phyloP scores from a whole-genome alignment of 2,888 invertebrate species.

The Sinopyrophorus schimmeli region DNA sequence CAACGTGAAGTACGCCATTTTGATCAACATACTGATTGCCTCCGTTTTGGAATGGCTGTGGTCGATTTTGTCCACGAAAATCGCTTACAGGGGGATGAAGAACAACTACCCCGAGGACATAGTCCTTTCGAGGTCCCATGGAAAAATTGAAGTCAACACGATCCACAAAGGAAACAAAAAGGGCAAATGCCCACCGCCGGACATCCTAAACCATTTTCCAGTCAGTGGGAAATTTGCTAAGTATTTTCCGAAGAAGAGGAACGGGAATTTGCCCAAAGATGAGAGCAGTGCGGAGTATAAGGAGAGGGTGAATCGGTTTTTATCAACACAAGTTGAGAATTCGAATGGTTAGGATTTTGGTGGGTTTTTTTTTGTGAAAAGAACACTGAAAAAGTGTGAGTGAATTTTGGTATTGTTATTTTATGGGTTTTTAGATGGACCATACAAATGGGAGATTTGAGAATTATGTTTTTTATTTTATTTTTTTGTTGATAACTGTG shows the following conservation, averaged over 20 bases:
- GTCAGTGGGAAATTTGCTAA: slow-evolving; percentile 59
- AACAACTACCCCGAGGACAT: slow-evolving; percentile 63
- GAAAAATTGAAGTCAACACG: slow-evolving; percentile 60
- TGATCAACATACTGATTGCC: slow-evolving; percentile 64
- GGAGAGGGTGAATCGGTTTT: slow-evolving; percentile 55
- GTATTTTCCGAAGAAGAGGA: slow-evolving; percentile 54
- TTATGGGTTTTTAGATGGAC: too few species aligned
- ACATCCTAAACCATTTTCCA: slow-evolving; percentile 61
- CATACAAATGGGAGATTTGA: too few species aligned
- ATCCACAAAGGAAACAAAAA: slow-evolving; percentile 62
- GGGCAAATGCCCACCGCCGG: slow-evolving; percentile 58
- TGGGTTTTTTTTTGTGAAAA: too few species aligned
- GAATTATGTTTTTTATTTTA: too few species aligned
- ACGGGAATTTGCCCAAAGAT: slow-evolving; percentile 48
- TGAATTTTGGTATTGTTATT: too few species aligned
- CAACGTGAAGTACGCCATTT: slow-evolving; percentile 54
- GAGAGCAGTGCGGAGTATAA: slow-evolving; percentile 56
- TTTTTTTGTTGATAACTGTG: too few species aligned
- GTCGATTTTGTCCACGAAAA: slow-evolving; percentile 63
- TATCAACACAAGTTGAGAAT: too few species aligned
- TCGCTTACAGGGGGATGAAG: slow-evolving; percentile 65
- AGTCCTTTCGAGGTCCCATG: slow-evolving; percentile 54
- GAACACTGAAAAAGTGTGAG: too few species aligned
- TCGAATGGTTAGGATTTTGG: too few species aligned
- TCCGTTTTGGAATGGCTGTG: slow-evolving; percentile 63